Evolutionary conservation across 2,797 vertebrate genomes (phyloP).

Genomic region (Mormyrops boulengeri): DNA sequence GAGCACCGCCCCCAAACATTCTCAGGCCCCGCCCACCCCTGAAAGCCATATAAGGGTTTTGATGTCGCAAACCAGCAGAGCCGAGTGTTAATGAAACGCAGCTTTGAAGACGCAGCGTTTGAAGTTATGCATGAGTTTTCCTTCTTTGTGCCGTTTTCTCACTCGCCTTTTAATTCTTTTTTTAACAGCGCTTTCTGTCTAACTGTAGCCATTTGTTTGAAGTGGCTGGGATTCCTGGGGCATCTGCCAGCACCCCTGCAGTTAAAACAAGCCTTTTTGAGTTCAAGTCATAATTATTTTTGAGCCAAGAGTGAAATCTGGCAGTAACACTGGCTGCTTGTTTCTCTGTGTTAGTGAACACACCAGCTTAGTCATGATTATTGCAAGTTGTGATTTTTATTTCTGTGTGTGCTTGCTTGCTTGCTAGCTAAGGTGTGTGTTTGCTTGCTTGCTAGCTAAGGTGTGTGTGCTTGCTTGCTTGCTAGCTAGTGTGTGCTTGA

Average conservation of each 20-base stretch:
- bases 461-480: neutral
- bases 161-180: conserved; percentile 19
- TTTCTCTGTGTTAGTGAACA: neutral
- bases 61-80: conserved; percentile 52
- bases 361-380: neutral
- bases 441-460: neutral
- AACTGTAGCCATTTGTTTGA: conserved; percentile 53
- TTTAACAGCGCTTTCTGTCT: conserved; percentile 34
- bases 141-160: conserved; percentile 49
- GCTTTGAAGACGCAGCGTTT: conserved; percentile 65
- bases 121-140: conserved; percentile 69
- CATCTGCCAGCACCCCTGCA: conserved; percentile 46
- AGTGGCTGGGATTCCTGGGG: conserved; percentile 57
- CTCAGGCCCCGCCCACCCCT: neutral
- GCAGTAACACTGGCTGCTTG: neutral
- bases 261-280: conserved; percentile 42
- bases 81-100: conserved; percentile 62
- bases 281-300: conserved; percentile 52
- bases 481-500: neutral
- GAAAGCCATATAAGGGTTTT: conserved; percentile 43
- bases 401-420: neutral
- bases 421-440: neutral
- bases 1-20: neutral
- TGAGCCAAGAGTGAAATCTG: neutral
- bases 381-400: neutral